phyloP scores from a whole-genome alignment of 2,888 invertebrate species.

The Busseola fusca region DNA sequence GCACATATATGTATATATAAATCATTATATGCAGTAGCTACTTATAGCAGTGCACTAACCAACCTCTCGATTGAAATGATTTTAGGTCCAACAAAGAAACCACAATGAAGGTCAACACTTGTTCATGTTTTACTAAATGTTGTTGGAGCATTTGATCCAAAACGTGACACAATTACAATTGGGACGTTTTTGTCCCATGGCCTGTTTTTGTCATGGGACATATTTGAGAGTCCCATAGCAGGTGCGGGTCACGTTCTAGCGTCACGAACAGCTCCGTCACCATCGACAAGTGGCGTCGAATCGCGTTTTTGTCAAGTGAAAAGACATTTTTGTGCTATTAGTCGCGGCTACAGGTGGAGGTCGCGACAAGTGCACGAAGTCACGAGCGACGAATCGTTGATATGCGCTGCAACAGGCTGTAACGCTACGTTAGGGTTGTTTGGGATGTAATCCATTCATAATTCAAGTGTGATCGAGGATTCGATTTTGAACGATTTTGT shows the following conservation, averaged over 20 bases:
- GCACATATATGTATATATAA: too few species aligned
- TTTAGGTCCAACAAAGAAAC: conserved; percentile 36
- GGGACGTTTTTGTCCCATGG: conserved; percentile 59
- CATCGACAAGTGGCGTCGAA: conserved; percentile 65
- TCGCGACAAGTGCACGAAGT: conserved; percentile 73
- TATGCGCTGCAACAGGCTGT: conserved; percentile 35
- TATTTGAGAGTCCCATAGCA: conserved; percentile 67
- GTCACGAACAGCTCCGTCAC: conserved; percentile 66
- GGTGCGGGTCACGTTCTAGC: conserved; percentile 75
- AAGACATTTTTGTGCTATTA: conserved; percentile 75
- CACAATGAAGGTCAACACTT: conserved; percentile 40
- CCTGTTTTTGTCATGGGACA: conserved; percentile 66
- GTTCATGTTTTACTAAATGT: conserved; percentile 42
- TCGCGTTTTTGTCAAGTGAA: conserved; percentile 69
- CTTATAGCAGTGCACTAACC: background rate
- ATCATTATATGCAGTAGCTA: background rate
- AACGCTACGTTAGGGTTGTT: conserved; percentile 50
- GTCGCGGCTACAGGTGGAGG: conserved; percentile 82
- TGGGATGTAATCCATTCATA: conserved; percentile 52
- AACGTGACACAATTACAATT: conserved; percentile 65
- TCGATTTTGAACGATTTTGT: conserved; percentile 25
- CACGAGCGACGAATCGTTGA: conserved; percentile 68
- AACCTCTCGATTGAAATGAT: background rate
- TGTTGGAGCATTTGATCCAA: conserved; percentile 46
- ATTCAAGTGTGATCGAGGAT: conserved; percentile 49